Evolutionary conservation across 1,140 invertebrate genomes (phyloP), one percentile per base, ranked within the genome.

Genomic region (Holotrichia oblita): DNA sequence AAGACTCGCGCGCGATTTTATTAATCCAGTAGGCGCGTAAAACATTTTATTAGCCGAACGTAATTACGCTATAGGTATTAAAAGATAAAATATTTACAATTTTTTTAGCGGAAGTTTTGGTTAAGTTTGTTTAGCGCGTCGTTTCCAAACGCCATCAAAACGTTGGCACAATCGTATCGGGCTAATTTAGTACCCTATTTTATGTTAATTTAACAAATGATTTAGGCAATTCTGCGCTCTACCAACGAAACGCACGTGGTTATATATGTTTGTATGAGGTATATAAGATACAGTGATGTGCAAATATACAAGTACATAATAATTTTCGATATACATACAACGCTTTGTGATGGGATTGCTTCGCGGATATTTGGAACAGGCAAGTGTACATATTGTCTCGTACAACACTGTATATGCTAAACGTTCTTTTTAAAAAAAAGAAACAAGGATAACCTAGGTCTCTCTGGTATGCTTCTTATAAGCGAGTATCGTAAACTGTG

Each of bases 61-160:
- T 55, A 55, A 55, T 55, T 55, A 55, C 48, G 48, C 17, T 55
- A 55, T 55, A 55, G 48, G 48, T 55, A 55, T 17, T 55, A 55
- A 55, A 55, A 55, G 48, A 55, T 55, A 55, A 55, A 55, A 55
- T 55, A 55, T 55, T 55, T 55, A 55, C 48, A 55, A 55, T 55
- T 55, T 55, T 55, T 55, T 55, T 55, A 55, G 48, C 48, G 48
- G 48, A 55, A 55, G 48, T 55, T 55, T 55, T 55, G 48, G 48
- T 55, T 55, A 55, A 55, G 48, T 55, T 55, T 55, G 48, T 55
- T 55, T 55, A 55, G 17, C 48, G 48, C 12, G 6, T 55, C 48
- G 48, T 55, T 55, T 55, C 48, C 14, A 17, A 55, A 17, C 48
- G 48, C 48, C 17, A 55, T 55, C 14, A 55, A 55, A 55, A 55